Evolutionary conservation across 2,888 invertebrate species (phyloP).

Genomic region (Sinopyrophorus schimmeli): DNA sequence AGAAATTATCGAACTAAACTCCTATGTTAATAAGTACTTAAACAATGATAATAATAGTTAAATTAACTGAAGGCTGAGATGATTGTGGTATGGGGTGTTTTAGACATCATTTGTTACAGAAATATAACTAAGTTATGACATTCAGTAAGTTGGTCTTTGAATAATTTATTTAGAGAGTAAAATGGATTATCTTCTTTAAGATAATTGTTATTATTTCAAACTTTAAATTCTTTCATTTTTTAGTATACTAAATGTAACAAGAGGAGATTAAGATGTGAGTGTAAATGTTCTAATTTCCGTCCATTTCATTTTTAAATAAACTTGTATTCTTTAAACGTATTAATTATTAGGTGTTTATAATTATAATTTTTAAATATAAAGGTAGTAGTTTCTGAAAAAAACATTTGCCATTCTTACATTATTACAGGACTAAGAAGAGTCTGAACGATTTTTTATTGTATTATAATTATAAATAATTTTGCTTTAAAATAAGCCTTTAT

Average conservation of each 20-base stretch:
- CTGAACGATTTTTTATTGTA: too few species aligned
- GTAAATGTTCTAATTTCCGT: slow-evolving; percentile 24
- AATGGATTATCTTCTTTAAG: slow-evolving; percentile 20
- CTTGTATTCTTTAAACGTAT: too few species aligned
- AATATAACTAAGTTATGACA: slow-evolving; percentile 22
- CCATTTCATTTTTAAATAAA: slow-evolving; percentile 21
- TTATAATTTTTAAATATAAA: too few species aligned
- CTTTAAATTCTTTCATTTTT: slow-evolving; percentile 11
- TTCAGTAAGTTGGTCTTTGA: slow-evolving; percentile 22
- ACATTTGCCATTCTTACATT: too few species aligned
- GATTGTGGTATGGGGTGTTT: slow-evolving; percentile 21
- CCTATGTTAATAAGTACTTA: slow-evolving; percentile 23
- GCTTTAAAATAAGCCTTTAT: background rate
- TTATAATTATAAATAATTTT: too few species aligned
- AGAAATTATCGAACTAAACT: background rate
- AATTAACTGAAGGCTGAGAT: slow-evolving; percentile 21
- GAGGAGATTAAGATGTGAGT: background rate
- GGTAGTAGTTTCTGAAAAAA: too few species aligned
- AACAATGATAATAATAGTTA: slow-evolving; percentile 21
- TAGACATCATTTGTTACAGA: slow-evolving; percentile 24
- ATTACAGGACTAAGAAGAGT: too few species aligned
- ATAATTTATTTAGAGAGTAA: slow-evolving; percentile 23
- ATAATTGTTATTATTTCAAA: slow-evolving; percentile 18
- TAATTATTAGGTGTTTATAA: too few species aligned
- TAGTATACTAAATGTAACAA: too few species aligned